Percentiles rank a stretch among this genome's conserved stretches.
phyloP scores from a whole-genome alignment of 2,888 invertebrate genomes.

The Philhelius pedissequus region DNA sequence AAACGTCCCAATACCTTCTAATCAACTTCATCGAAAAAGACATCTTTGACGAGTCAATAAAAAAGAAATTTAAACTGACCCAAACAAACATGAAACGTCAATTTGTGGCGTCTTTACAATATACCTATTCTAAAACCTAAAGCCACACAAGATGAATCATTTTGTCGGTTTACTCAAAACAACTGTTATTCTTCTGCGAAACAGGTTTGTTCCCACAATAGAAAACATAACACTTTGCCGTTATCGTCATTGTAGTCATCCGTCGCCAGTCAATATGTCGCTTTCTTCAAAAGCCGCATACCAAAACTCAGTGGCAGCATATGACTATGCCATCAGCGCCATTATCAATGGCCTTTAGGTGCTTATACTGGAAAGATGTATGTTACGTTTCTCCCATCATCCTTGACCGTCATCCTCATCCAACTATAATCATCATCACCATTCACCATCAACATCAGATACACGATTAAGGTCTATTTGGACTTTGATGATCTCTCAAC shows the following conservation, averaged over 20 bases:
- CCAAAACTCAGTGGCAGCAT: neutral
- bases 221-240: neutral
- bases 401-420: constrained; percentile 35
- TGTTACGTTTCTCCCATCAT: constrained; percentile 36
- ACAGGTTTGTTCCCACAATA: constrained; percentile 19
- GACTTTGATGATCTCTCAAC: constrained; percentile 44
- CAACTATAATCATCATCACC: neutral
- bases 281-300: constrained; percentile 11
- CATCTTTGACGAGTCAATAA: constrained; percentile 8
- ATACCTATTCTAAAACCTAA: too few relatives aligned
- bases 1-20: neutral
- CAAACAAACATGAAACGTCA: constrained; percentile 38
- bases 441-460: constrained; percentile 22
- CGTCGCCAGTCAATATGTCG: too few relatives aligned
- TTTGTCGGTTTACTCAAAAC: constrained; percentile 22
- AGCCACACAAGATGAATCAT: constrained; percentile 51
- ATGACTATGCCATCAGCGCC: constrained; percentile 37
- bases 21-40: neutral
- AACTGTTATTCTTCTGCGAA: constrained; percentile 37
- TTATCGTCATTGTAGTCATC: constrained; percentile 1
- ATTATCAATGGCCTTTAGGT: constrained; percentile 41
- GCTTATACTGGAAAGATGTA: constrained; percentile 15
- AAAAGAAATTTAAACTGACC: constrained; percentile 17
- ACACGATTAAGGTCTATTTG: constrained; percentile 52
- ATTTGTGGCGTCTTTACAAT: too few relatives aligned